Percentiles rank a stretch among this genome's conserved stretches.
These are phyloP conservation scores for Anthoptus insignis DNA, from an alignment of 2,888 invertebrate genomes.

Conservation along the genomic window DNA sequence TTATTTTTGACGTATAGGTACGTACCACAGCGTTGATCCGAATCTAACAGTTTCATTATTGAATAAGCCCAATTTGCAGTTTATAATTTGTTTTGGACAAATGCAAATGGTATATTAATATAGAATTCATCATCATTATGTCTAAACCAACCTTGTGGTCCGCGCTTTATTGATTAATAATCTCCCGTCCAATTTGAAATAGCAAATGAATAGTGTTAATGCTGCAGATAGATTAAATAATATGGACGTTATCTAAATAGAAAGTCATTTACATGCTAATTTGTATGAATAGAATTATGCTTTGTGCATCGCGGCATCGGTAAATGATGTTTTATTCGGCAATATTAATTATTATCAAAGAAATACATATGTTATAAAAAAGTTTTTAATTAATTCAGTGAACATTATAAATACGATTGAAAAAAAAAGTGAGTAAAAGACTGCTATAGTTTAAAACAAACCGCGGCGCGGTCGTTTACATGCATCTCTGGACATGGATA, in stretches of 20 bases:
- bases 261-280: slow-evolving; percentile 28
- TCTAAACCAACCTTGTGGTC: neutral
- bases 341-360: neutral
- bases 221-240: slow-evolving; percentile 24
- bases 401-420: too few species aligned
- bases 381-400: too few species aligned
- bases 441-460: too few species aligned
- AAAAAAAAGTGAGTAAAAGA: too few species aligned
- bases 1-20: too few species aligned
- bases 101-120: neutral
- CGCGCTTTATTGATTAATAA: slow-evolving; percentile 6
- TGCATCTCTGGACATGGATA: too few species aligned
- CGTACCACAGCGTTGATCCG: too few species aligned
- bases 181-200: slow-evolving; percentile 11
- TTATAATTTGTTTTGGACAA: neutral
- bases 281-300: slow-evolving; percentile 12
- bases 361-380: too few species aligned
- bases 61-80: too few species aligned
- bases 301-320: slow-evolving; percentile 8
- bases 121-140: neutral
- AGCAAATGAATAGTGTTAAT: slow-evolving; percentile 7
- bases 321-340: too few species aligned
- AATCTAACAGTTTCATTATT: too few species aligned
- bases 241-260: slow-evolving; percentile 25
- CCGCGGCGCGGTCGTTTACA: too few species aligned